Evolutionary conservation across 2,888 invertebrate genomes (phyloP), one percentile per base, ranked within the genome.

Genomic region (Agrochola circellaris): DNA sequence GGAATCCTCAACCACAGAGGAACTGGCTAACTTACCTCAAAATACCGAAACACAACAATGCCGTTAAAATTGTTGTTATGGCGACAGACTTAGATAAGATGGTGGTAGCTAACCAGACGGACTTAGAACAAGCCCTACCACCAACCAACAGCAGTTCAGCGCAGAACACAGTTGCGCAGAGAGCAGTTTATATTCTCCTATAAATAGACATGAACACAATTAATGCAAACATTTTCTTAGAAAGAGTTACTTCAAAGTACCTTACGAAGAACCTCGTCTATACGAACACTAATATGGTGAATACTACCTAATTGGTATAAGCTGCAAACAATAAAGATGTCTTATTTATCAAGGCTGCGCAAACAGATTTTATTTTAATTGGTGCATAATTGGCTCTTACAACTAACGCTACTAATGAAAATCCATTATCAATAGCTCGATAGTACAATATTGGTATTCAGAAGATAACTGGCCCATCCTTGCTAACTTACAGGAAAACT

Each of bases 321-420:
- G 81, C 65, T 61, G 42, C 17, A 20, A 65, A 72, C 45, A 66
- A 38, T 34, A 51, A 72, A 62, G 38, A 62, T 17, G 6, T 38
- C 54, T 4, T 6, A 45, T 73, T 51, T 45, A 54, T 42, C 17
- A 56, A 30, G 42, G 20, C 20, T 34, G 20, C n/a, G 20, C 51
- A 65, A 58, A 45, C 60, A 23, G 66, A 73, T 56, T 51, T 73
- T 34, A 79, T 54, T 80, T 66, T 51, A 60, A 66, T 81, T 65
- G 34, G 38, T 38, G 26, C 26, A 48, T 80, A 73, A 81, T 79
- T 79, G 81, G n/a, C 11, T 48, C 66, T 81, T 13, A 73, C 8
- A 38, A 45, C 38, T 60, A 23, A 45, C 54, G n/a, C n/a, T 23
- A 34, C 23, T 20, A 34, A 64, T 26, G 5, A 48, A 26, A 73